phyloP scores from a whole-genome alignment of 1,140 invertebrate species.

The Macrocentrus cingulum region DNA sequence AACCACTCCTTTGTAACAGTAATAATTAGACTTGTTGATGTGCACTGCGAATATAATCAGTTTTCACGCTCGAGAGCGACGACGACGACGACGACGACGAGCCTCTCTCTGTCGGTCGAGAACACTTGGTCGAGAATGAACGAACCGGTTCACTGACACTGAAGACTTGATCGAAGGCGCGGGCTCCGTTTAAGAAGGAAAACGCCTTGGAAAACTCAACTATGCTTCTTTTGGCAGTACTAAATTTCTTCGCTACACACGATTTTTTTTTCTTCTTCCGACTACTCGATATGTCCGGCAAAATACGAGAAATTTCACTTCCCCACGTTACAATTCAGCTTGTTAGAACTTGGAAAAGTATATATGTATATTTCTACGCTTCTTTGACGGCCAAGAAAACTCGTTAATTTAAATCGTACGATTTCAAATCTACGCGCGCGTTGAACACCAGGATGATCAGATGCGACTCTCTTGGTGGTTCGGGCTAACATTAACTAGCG shows the following conservation, averaged over 20 bases:
- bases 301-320: background rate
- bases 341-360: no score
- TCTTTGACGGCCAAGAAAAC: no score
- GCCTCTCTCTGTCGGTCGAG: background rate
- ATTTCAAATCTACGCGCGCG: constrained; percentile 11
- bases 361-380: no score
- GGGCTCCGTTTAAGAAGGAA: constrained; percentile 1
- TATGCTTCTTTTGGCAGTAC: no score
- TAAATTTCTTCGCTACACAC: no score
- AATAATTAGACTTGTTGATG: background rate
- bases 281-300: no score
- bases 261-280: no score
- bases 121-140: constrained; percentile 10
- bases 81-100: background rate
- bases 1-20: background rate
- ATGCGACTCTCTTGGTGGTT: constrained; percentile 54
- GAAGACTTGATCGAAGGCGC: constrained; percentile 10
- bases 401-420: no score
- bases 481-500: constrained; percentile 56
- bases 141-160: constrained; percentile 30
- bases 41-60: background rate
- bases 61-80: background rate
- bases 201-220: background rate
- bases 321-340: no score
- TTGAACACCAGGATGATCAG: constrained; percentile 30